A percentile compares a stretch with the other conserved stretches of the same genome.
phyloP scores from a whole-genome alignment of 1,140 invertebrate genomes.

The Drosophila truncata region DNA sequence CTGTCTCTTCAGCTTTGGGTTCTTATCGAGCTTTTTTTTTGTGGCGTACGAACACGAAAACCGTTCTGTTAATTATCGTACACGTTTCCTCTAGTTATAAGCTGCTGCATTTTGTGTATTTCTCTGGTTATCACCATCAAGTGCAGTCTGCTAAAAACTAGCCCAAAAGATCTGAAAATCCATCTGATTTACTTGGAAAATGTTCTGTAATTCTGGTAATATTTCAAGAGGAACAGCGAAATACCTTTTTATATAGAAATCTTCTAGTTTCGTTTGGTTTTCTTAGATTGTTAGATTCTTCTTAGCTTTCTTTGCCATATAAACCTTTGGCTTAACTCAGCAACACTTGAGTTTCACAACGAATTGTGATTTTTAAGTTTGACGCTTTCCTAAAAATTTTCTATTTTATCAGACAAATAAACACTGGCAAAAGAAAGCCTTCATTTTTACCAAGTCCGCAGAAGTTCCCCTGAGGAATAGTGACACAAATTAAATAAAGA shows the following conservation, averaged over 20 bases:
- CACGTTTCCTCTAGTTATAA: slow-evolving; percentile 49
- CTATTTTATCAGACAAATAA: slow-evolving; percentile 32
- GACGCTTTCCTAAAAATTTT: slow-evolving; percentile 23
- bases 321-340: not conserved
- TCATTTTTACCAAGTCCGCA: not conserved
- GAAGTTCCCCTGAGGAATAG: not conserved
- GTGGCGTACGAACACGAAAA: slow-evolving; percentile 39
- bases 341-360: slow-evolving; percentile 19
- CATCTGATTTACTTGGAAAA: slow-evolving; percentile 12
- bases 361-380: slow-evolving; percentile 24
- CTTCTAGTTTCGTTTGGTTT: not conserved
- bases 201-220: not conserved
- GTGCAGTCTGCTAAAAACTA: slow-evolving; percentile 30
- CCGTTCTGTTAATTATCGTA: slow-evolving; percentile 66
- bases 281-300: not conserved
- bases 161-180: slow-evolving; percentile 11
- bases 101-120: slow-evolving; percentile 36
- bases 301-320: not conserved
- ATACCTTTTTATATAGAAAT: not conserved
- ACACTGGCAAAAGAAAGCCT: slow-evolving; percentile 16
- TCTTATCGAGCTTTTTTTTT: slow-evolving; percentile 44
- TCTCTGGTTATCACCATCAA: slow-evolving; percentile 53
- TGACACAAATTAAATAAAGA: not conserved
- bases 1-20: slow-evolving; percentile 15
- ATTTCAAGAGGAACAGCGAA: not conserved